phyloP scores from a whole-genome alignment of 2,888 invertebrate species.

The Ophion slaviceki region DNA sequence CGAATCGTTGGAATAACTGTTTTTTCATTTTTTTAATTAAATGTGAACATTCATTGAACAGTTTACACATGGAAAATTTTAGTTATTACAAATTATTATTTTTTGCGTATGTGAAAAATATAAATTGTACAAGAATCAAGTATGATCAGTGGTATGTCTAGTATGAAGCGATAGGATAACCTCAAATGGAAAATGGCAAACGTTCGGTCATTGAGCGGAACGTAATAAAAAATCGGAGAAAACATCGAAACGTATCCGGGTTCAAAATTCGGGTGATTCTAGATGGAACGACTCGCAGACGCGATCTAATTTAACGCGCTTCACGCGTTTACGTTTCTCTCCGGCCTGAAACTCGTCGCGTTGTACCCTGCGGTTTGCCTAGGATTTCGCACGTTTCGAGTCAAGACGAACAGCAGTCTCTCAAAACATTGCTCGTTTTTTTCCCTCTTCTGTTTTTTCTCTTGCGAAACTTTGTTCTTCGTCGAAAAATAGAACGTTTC shows the following conservation, averaged over 20 bases:
- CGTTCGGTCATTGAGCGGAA: not conserved
- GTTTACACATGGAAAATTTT: too few relatives aligned
- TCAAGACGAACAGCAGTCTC: slow-evolving; percentile 30
- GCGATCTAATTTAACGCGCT: slow-evolving; percentile 59
- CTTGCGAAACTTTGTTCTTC: not conserved
- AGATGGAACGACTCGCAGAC: not conserved
- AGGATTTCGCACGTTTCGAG: slow-evolving; percentile 44
- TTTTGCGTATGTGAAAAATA: too few relatives aligned
- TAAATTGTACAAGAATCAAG: too few relatives aligned
- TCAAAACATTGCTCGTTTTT: not conserved
- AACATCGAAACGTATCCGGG: not conserved
- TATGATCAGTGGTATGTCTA: too few relatives aligned
- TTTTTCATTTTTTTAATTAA: too few relatives aligned
- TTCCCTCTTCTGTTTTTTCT: not conserved
- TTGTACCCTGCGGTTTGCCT: slow-evolving; percentile 43
- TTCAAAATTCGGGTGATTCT: not conserved
- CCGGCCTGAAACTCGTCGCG: slow-evolving; percentile 6
- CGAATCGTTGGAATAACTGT: too few relatives aligned
- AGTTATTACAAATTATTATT: too few relatives aligned
- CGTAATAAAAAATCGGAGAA: not conserved
- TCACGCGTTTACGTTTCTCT: not conserved
- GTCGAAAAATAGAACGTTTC: not conserved
- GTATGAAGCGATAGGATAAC: too few relatives aligned
- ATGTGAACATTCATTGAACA: too few relatives aligned
- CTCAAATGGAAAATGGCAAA: too few relatives aligned